These are phyloP conservation scores for Xylota sylvarum DNA, from an alignment of 2,888 invertebrate species.

Conservation along the genomic window DNA sequence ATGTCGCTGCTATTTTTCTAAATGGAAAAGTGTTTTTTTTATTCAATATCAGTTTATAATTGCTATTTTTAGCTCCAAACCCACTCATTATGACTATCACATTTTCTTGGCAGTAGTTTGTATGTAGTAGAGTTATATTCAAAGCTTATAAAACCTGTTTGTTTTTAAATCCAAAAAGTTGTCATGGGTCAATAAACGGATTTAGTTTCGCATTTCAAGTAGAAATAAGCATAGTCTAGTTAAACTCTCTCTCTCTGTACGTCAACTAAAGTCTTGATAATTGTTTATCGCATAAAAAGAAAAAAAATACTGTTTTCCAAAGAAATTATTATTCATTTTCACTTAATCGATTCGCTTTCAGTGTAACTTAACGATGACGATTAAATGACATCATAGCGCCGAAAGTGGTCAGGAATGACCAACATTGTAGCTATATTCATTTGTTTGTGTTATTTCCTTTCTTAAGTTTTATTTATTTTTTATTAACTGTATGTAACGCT, in stretches of 20 bases:
- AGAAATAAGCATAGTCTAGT: neutral
- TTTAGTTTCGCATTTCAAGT: neutral
- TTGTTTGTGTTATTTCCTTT: constrained; percentile 13
- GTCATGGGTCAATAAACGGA: neutral
- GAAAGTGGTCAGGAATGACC: constrained; percentile 7
- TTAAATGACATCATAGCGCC: constrained; percentile 35
- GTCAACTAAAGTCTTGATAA: neutral
- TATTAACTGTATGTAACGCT: neutral
- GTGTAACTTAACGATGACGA: constrained; percentile 1
- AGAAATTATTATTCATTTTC: constrained; percentile 8
- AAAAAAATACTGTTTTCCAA: neutral
- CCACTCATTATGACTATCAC: neutral
- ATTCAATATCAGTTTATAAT: no score
- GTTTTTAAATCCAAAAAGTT: no score
- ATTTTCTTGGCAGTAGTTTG: neutral
- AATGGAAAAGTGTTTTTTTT: no score
- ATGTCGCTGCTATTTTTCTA: no score
- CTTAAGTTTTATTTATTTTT: neutral
- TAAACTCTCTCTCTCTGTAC: neutral
- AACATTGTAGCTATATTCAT: neutral
- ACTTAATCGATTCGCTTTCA: constrained; percentile 15
- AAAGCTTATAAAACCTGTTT: neutral
- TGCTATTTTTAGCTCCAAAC: neutral
- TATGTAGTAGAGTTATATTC: neutral
- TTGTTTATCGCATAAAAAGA: no score